A percentile compares a stretch with the other conserved stretches of the same genome.
phyloP scores from a whole-genome alignment of 2,113 vertebrate species.

The Oreochromis tanganicae region DNA sequence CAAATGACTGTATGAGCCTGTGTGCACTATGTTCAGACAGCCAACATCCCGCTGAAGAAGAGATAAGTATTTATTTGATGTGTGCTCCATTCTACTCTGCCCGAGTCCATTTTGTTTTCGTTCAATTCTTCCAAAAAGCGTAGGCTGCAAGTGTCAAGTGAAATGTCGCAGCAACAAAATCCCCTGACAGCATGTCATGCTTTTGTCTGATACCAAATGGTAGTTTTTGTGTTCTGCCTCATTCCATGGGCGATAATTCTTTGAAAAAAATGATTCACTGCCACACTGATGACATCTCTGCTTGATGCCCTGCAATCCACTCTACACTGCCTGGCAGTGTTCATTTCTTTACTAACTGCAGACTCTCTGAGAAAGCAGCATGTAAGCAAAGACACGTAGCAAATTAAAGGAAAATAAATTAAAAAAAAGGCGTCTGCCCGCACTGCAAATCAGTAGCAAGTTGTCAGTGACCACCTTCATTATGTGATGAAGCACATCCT shows the following conservation, averaged over 20 bases:
- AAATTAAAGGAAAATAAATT: neutral
- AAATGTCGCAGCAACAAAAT: slow-evolving; percentile 33
- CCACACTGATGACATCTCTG: slow-evolving; percentile 29
- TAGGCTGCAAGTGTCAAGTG: slow-evolving; percentile 19
- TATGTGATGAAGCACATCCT: neutral
- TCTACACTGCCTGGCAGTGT: neutral
- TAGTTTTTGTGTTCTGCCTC: slow-evolving; percentile 26
- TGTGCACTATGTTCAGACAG: slow-evolving; percentile 13
- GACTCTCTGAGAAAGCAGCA: neutral
- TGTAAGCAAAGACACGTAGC: neutral
- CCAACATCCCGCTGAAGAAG: neutral
- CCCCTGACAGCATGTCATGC: slow-evolving; percentile 30
- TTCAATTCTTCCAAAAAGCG: slow-evolving; percentile 1
- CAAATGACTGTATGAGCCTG: neutral
- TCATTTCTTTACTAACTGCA: slow-evolving; percentile 1
- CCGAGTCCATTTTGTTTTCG: neutral
- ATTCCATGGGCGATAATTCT: slow-evolving; percentile 18
- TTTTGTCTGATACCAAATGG: slow-evolving; percentile 36
- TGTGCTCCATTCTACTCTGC: neutral
- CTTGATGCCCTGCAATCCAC: slow-evolving; percentile 29
- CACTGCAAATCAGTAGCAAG: neutral
- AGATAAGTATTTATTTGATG: slow-evolving; percentile 45
- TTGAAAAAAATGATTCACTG: slow-evolving; percentile 37
- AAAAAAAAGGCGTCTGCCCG: fast-evolving
- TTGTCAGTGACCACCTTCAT: neutral